Base-by-base conservation (phyloP, 1,140 invertebrate species). In the Zophobas morio region DNA sequence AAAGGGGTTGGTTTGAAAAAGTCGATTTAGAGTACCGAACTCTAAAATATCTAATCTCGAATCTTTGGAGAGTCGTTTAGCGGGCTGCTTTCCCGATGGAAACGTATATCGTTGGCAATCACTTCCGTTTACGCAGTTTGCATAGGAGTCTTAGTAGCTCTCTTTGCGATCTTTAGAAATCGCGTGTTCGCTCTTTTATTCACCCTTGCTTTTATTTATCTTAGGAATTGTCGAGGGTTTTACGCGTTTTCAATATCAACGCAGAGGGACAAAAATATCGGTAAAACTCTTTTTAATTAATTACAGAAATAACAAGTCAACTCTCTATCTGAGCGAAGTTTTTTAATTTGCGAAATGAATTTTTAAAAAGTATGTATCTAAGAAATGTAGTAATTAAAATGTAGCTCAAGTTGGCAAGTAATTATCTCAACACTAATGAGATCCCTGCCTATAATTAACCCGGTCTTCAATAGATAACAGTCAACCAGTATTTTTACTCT, bases 51-150 rank as follows among this genome's bases (percentile, higher is more conserved):
- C 81, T 82, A 82, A 82, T 82, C 81, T 80, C 66, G 74, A 80
- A 82, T 82, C 81, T 82, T 82, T 76, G 70, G 77, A 80, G 81
- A 78, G 81, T 80, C 81, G 81, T 82, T 82, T 82, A 79, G 81
- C 71, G 76, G 74, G 37, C 51, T 76, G 70, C 73, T 77, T 74
- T 63, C 70, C 49, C 56, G 73, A 75, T 75, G 78, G 71, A 70
- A 46, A 77, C 71, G 75, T 78, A 72, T 80, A 79, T 79, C 77
- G 74, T 70, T 73, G 76, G 56, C 76, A 74, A 81, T 79, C 78
- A 77, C 78, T 79, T 80, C 78, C 76, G 54, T 80, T 80, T 76
- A 80, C 79, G 79, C 79, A 77, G 76, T 77, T 77, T 77, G 57
- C 76, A 39, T 63, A 63, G 36, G 42, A 66, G 60, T 66, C 60